Evolutionary conservation across 2,797 vertebrate genomes (phyloP).

Genomic region (Centropyge bicolor): DNA sequence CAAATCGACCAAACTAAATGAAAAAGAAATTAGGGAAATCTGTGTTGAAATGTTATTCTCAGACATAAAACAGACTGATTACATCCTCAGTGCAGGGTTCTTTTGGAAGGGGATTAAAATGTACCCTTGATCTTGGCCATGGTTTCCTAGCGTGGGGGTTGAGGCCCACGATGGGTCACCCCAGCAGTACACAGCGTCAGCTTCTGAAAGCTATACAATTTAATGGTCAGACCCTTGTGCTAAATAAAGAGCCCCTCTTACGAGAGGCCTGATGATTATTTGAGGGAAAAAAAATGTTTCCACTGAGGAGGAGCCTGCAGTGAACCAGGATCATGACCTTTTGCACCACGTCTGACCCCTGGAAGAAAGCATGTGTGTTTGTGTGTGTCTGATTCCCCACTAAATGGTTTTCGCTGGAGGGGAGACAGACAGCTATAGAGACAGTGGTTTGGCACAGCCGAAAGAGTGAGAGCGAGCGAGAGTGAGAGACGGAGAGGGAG

Average conservation of each 20-base stretch:
- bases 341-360: constrained; percentile 70
- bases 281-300: constrained; percentile 34
- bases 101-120: constrained; percentile 44
- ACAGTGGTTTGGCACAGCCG: constrained; percentile 89
- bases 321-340: constrained; percentile 60
- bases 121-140: constrained; percentile 36
- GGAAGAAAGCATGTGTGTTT: constrained; percentile 44
- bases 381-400: constrained; percentile 65
- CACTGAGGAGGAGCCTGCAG: constrained; percentile 35
- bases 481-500: constrained; percentile 23
- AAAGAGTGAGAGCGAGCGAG: constrained; percentile 35
- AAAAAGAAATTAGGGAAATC: constrained; percentile 55
- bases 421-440: constrained; percentile 87
- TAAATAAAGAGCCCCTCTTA: constrained; percentile 14
- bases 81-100: constrained; percentile 23
- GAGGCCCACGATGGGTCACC: constrained; percentile 21
- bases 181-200: background rate
- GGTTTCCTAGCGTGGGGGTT: constrained; percentile 38
- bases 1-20: constrained; percentile 66
- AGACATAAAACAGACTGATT: constrained; percentile 57
- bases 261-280: constrained; percentile 10
- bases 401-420: constrained; percentile 83
- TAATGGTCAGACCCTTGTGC: constrained; percentile 13
- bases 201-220: constrained; percentile 27
- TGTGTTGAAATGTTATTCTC: constrained; percentile 48